Base-by-base conservation (phyloP, 2,113 vertebrate genomes). In the Gyps fulvus region DNA sequence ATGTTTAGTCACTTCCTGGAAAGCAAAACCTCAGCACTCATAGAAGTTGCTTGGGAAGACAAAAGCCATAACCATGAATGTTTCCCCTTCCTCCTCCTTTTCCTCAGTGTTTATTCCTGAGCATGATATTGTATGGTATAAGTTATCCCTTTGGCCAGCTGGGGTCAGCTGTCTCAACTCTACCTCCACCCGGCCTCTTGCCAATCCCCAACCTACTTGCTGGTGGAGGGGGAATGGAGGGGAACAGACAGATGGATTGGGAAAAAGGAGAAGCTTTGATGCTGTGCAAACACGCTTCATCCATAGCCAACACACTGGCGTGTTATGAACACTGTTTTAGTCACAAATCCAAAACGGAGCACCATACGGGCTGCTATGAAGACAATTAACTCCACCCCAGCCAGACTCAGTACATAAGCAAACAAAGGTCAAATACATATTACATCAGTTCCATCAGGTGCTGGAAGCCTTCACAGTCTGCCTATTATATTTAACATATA, bases 201-300 rank as follows among this genome's bases (percentile, higher is more conserved):
- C 22, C 22, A 45, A 45, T 3, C 2, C 12, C 29, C 13, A 18
- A 10, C 9, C 9, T 45, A 15, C 21, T 62, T 2, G 1, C 17
- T 62, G 18, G 18, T 34, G 4, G 86, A 47, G 19, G 15, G 8
- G 6, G 7, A 40, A 76, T 49, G 29, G 34, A 66, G 1, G 1
- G 10, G 43, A 26, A 45, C 32, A 70, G 38, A 55, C 11, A 54
- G 34, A 36, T 3, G 4, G 27, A 18, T 12, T 25, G 31, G 25
- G 59, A n/a, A 52, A 73, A 49, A 65, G 69, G 9, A 72, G 20
- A 20, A 58, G 5, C 9, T 59, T 38, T 25, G 36, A 27, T 58
- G 13, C 17, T 74, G 43, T 66, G 26, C 16, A 59, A 82, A 26
- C 26, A 43, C 4, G 25, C 9, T 31, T 73, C 36, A 58, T 16